phyloP scores from a whole-genome alignment of 2,797 vertebrate species.

The Salmo trutta region DNA sequence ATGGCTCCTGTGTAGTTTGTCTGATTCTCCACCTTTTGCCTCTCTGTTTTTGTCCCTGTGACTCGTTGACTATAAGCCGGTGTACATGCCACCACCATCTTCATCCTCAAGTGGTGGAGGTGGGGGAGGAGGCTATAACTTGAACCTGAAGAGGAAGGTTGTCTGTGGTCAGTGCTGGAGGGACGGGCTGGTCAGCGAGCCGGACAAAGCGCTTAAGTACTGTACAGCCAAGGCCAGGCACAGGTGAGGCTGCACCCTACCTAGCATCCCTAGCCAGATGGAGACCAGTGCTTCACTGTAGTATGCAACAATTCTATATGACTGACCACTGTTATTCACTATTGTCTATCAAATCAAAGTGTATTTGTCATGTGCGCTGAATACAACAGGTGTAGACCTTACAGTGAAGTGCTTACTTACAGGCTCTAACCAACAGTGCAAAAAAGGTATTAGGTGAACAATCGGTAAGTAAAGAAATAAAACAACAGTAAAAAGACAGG shows the following conservation, averaged over 20 bases:
- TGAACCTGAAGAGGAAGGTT: conserved; percentile 90
- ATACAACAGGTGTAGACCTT: no score
- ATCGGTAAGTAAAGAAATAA: no score
- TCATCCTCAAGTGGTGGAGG: conserved; percentile 20
- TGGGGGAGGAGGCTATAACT: conserved; percentile 46
- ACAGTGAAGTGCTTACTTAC: no score
- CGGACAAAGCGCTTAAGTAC: conserved; percentile 88
- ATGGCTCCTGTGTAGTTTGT: not conserved
- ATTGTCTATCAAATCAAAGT: not conserved
- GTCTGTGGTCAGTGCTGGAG: conserved; percentile 89
- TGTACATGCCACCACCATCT: not conserved
- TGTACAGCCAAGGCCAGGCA: conserved; percentile 91
- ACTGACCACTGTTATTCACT: no score
- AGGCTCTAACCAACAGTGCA: no score
- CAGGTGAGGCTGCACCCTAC: conserved; percentile 73
- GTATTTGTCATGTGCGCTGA: no score
- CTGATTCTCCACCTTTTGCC: not conserved
- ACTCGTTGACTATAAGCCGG: conserved; percentile 8
- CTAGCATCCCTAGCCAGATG: not conserved
- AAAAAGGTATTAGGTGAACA: no score
- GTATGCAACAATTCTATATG: not conserved
- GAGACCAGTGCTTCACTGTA: not conserved
- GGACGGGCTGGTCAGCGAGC: conserved; percentile 83
- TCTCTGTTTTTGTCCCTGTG: not conserved
- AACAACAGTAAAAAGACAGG: no score